Base-by-base conservation (phyloP, 92 coral and sea anemone genomes). In the Actinostola sp. region DNA sequence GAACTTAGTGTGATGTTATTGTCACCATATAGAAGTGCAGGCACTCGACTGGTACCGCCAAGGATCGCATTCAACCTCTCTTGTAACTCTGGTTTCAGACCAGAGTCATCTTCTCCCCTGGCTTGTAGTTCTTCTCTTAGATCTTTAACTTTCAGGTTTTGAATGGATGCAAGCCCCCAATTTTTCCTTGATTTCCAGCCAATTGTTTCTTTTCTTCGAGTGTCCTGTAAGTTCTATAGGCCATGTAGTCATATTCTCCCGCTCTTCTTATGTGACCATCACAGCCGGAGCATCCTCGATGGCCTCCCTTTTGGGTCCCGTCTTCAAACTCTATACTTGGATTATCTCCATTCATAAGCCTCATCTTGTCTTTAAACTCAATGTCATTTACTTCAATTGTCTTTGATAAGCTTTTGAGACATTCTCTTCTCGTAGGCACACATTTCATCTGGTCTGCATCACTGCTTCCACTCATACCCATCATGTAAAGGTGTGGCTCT, bases 261-360 rank as follows among this genome's bases (percentile, higher is more conserved):
- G 78, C 46, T 1, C 67, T 38, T n/a, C 58, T 11, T 33, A 57
- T 72, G 65, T 71, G 66, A 15, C 78, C 78, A 53, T 58, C 67
- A 52, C 78, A 72, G 16, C 78, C 78, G 33, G 33, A 20, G 20
- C 78, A 72, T 41, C 66, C 25, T 60, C 41, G 19, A 25, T n/a
- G n/a, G n/a, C n/a, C n/a, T n/a, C n/a, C n/a, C n/a, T n/a, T n/a
- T n/a, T n/a, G n/a, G n/a, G n/a, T 60, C 3, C 66, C 66, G 30
- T 60, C 66, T 60, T 60, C 66, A 60, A 3, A 27, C 26, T 60
- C 66, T 12, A 60, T 30, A 23, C 35, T 31, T 2, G 63, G 63
- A 6, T 30, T 9, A 17, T 56, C 63, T 8, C 36, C 63, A 56
- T 56, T 56, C 41, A 60, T 60, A 0, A 28, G 30, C 23, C 66